A percentile compares a stretch with the other conserved stretches of the same genome.
phyloP scores from a whole-genome alignment of 2,797 vertebrate species.

The Phoeniculus purpureus region DNA sequence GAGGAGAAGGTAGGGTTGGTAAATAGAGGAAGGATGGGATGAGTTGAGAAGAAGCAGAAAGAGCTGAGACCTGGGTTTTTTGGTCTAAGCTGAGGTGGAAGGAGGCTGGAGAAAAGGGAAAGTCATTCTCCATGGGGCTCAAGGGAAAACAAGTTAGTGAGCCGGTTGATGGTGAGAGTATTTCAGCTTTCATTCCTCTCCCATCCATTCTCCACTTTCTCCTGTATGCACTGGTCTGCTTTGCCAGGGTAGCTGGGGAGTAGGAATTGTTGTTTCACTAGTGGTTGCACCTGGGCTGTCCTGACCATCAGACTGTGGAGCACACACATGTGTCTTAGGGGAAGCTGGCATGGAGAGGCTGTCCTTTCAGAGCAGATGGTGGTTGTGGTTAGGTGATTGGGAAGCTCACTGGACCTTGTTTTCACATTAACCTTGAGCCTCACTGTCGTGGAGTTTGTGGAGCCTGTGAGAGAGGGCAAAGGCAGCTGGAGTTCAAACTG shows the following conservation, averaged over 20 bases:
- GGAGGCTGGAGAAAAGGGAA: not conserved
- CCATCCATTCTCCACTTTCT: not conserved
- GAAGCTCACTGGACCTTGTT: not conserved
- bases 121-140: not conserved
- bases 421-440: not conserved
- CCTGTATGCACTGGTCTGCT: not conserved
- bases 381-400: not conserved
- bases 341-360: not conserved
- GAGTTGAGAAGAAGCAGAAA: not conserved
- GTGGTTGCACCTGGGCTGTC: not conserved
- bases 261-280: not conserved
- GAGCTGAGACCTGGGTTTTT: not conserved
- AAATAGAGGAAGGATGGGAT: not conserved
- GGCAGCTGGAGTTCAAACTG: not conserved
- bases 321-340: not conserved
- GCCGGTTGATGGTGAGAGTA: not conserved
- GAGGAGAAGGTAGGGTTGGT: not conserved
- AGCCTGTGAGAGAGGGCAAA: not conserved
- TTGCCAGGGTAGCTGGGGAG: too few relatives aligned
- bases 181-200: not conserved
- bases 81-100: not conserved
- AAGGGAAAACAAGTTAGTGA: not conserved
- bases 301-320: not conserved
- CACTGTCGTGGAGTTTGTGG: not conserved
- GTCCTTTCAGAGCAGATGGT: not conserved